Base-by-base conservation (phyloP, 2,888 invertebrate species). In the Ferdinandea cuprea region DNA sequence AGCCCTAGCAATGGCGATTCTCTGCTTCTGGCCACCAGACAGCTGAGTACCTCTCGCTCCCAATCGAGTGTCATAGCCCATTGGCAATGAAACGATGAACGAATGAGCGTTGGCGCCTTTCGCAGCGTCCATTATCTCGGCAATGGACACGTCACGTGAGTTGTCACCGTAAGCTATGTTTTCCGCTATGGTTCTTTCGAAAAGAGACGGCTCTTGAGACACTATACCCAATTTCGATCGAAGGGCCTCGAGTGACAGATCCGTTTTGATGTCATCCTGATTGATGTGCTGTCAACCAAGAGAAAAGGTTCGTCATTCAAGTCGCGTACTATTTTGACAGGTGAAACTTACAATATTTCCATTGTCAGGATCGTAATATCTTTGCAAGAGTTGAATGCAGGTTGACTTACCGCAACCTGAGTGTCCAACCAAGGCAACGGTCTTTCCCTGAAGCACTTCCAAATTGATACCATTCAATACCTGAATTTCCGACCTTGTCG, bases 111-210 rank as follows among this genome's bases (percentile, higher is more conserved):
- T 96, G 1, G 96, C 96, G 77, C 93, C 93, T 88, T 94, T 94
- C 0, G 96, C 95, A 0, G 95, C 95, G 3, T 91, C 92, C 11
- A 96, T 94, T 48, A 96, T 93, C 88, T 96, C 96, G 4, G 94
- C 93, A 89, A 95, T 94, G 0, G 93, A 87, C 11, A 95, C 94
- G 0, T 86, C 85, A 0, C 96, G 91, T 0, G 92, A 92, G 88
- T 95, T 96, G 90, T 96, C 96, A 0, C 97, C 97, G 88, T 97
- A 97, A 0, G 95, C 95, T 87, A 98, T 97, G 89, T 97, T 97
- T 87, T 97, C 96, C 0, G 93, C 93, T 54, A 97, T 96, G 52
- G 94, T 94, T 48, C 95, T 93, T 88, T 96, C 95, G 89, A 97
- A 97, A 0, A 97, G 92, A 0, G 95, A 93, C 0, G 96, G 97